Evolutionary conservation across 2,113 vertebrate genomes (phyloP).

Genomic region (Argyrosomus japonicus): DNA sequence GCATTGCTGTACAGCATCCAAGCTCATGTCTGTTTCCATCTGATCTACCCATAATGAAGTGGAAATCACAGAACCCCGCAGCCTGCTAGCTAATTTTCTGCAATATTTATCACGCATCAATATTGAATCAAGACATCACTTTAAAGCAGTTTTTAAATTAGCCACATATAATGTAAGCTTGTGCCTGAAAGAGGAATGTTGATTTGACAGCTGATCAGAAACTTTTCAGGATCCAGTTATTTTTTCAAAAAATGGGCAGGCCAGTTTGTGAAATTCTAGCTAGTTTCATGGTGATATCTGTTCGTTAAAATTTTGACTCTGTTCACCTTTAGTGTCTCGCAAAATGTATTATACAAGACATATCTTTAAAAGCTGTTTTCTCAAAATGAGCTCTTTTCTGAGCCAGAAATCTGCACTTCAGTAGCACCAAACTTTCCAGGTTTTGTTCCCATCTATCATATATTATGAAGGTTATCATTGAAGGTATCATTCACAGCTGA

Average conservation of each 20-base stretch:
- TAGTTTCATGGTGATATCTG: too few species aligned
- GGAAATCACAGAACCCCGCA: conserved; percentile 62
- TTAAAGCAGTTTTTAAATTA: conserved; percentile 67
- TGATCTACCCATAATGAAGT: conserved; percentile 77
- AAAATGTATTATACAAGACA: too few species aligned
- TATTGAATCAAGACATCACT: conserved; percentile 71
- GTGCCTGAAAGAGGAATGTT: conserved; percentile 23
- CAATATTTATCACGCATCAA: conserved; percentile 80
- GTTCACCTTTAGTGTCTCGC: too few species aligned
- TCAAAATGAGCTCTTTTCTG: too few species aligned
- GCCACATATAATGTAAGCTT: conserved; percentile 33
- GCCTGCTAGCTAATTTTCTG: conserved; percentile 60
- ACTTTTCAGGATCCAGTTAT: conserved; percentile 50
- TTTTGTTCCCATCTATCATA: too few species aligned
- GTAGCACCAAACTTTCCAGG: too few species aligned
- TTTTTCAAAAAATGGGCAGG: conserved; percentile 27
- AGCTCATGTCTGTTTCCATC: conserved; percentile 79
- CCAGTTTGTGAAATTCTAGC: conserved; percentile 19
- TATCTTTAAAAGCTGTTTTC: too few species aligned
- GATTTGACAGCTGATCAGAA: conserved; percentile 64
- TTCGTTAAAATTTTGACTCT: too few species aligned
- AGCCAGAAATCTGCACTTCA: too few species aligned
- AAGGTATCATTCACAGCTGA: too few species aligned
- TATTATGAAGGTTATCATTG: too few species aligned
- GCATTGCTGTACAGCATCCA: conserved; percentile 51